Conservation (phyloP, 2,113 vertebrate species). For the Blennius ocellaris region DNA sequence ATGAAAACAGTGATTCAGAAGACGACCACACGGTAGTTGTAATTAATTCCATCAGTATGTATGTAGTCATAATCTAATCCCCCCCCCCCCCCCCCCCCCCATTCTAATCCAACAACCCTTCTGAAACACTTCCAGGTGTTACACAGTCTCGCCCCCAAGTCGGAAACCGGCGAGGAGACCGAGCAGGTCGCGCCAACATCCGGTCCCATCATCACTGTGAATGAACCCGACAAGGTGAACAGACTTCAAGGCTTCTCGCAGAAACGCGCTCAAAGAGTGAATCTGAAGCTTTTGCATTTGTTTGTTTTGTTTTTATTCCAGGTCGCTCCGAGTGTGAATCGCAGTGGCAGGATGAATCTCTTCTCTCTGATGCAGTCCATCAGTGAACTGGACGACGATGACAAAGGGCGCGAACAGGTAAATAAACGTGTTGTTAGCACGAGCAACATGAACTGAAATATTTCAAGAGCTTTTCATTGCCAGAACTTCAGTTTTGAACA, state of each 20-base stretch:
- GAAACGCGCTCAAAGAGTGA: not conserved
- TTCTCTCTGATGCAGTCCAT: conserved; percentile 95
- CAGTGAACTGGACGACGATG: conserved; percentile 85
- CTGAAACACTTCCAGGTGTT: conserved; percentile 72
- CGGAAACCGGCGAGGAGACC: conserved; percentile 5
- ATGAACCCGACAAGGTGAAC: conserved; percentile 71
- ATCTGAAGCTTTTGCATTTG: not conserved
- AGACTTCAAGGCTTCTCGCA: not conserved
- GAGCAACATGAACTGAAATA: no score
- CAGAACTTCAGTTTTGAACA: no score
- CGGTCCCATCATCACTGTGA: conserved; percentile 69
- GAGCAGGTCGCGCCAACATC: not conserved
- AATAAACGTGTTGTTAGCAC: conserved; percentile 9
- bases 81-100: no score
- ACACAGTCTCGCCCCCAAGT: not conserved
- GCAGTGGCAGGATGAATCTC: conserved; percentile 90
- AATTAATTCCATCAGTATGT: not conserved
- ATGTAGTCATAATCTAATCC: not conserved
- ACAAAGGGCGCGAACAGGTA: conserved; percentile 70
- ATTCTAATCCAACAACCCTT: not conserved
- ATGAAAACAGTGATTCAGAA: conserved; percentile 42
- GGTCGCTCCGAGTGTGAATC: conserved; percentile 68
- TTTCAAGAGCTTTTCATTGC: no score
- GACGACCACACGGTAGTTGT: conserved; percentile 67
- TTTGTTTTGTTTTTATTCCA: conserved; percentile 26